phyloP scores from a whole-genome alignment of 1,140 invertebrate species.

The Lepidurus apus region DNA sequence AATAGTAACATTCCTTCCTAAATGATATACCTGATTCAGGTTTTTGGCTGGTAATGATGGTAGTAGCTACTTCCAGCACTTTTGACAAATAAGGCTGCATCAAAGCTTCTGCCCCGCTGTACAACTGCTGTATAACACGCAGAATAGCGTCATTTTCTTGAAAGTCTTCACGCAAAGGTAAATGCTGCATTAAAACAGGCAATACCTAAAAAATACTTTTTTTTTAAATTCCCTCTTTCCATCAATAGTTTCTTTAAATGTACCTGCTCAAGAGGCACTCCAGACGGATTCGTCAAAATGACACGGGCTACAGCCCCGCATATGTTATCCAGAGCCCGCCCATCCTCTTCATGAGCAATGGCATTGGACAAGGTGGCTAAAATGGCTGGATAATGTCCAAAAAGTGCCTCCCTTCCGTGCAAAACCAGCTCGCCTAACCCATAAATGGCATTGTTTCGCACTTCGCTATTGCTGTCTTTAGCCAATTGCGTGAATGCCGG shows the following conservation, averaged over 20 bases:
- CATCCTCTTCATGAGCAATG: slow-evolving; percentile 56
- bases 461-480: slow-evolving; percentile 59
- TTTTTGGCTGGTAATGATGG: slow-evolving; percentile 29
- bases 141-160: slow-evolving; percentile 67
- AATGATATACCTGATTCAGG: slow-evolving; percentile 30
- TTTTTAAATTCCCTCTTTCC: background rate
- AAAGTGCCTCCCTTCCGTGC: slow-evolving; percentile 54
- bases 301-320: slow-evolving; percentile 69
- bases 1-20: background rate
- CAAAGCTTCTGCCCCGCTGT: slow-evolving; percentile 52
- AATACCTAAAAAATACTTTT: slow-evolving; percentile 52
- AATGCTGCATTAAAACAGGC: slow-evolving; percentile 61
- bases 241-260: slow-evolving; percentile 31
- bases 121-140: slow-evolving; percentile 58
- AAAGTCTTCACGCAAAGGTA: slow-evolving; percentile 69
- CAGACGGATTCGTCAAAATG: slow-evolving; percentile 57
- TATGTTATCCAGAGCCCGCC: slow-evolving; percentile 65
- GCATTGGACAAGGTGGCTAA: slow-evolving; percentile 59
- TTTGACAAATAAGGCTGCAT: slow-evolving; percentile 50
- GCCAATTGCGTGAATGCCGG: slow-evolving; percentile 56
- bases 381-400: slow-evolving; percentile 57
- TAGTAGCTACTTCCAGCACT: slow-evolving; percentile 52
- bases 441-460: slow-evolving; percentile 70
- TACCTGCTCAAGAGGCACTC: slow-evolving; percentile 60
- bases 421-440: slow-evolving; percentile 66